Conservation (phyloP, 2,888 invertebrate genomes). For the Opisthograptis luteolata region DNA sequence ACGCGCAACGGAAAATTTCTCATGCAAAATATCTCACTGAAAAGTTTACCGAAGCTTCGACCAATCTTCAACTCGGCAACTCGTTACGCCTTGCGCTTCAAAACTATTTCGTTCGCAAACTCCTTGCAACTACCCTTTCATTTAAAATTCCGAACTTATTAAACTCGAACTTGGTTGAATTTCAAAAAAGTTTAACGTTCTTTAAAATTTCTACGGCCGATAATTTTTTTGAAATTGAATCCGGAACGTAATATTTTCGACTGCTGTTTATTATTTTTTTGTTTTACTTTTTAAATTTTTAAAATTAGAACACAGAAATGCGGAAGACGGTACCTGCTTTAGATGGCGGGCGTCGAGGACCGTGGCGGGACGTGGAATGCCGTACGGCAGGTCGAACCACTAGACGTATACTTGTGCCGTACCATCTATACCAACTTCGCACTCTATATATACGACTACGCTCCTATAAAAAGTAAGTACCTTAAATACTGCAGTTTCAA, state of each 20-base stretch:
- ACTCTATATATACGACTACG: conserved; percentile 22
- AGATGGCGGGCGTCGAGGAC: conserved; percentile 54
- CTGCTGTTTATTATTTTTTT: neutral
- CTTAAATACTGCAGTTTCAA: conserved; percentile 59
- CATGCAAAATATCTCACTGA: neutral
- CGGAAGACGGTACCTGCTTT: conserved; percentile 29
- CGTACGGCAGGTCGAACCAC: conserved; percentile 55
- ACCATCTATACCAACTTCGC: conserved; percentile 5
- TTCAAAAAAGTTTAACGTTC: too few relatives aligned
- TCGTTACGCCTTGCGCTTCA: neutral
- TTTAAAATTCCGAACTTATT: too few relatives aligned
- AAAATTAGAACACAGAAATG: conserved; percentile 20
- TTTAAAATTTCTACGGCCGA: too few relatives aligned
- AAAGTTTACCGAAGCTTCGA: neutral
- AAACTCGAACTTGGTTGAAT: too few relatives aligned
- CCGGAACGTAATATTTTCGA: neutral
- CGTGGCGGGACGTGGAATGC: conserved; percentile 64
- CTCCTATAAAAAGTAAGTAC: conserved; percentile 28
- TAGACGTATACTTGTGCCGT: conserved; percentile 37
- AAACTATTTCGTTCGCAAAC: neutral
- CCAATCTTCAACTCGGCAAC: neutral
- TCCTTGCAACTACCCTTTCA: neutral
- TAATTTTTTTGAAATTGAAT: too few relatives aligned
- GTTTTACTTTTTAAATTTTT: conserved; percentile 3
- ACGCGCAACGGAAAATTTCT: neutral